A percentile compares a stretch with the other conserved stretches of the same genome.
These are phyloP conservation scores for Temnothorax ravouxi DNA, from an alignment of 2,888 invertebrate genomes.

Conservation along the genomic window DNA sequence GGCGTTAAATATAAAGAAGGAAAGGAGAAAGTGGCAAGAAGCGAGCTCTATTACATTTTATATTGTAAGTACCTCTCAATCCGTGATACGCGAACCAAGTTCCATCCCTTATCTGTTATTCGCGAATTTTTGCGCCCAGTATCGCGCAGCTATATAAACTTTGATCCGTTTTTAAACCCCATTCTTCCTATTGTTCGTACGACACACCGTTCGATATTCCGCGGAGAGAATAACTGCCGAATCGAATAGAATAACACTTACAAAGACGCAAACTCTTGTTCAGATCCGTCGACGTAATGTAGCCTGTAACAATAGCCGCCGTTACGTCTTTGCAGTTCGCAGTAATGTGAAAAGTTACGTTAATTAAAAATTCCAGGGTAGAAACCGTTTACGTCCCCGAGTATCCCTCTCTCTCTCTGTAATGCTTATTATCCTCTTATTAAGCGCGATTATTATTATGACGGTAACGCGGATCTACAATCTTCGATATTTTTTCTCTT, in stretches of 20 bases:
- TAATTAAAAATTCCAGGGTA: constrained; percentile 30
- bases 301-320: constrained; percentile 23
- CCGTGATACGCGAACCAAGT: not conserved
- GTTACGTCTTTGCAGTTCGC: constrained; percentile 2
- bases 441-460: constrained; percentile 9
- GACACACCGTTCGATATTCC: constrained; percentile 29
- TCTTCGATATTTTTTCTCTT: not conserved
- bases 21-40: not conserved
- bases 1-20: not conserved
- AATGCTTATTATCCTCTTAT: constrained; percentile 18
- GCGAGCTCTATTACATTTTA: not conserved
- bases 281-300: not conserved
- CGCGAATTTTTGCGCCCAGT: constrained; percentile 5
- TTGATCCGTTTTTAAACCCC: constrained; percentile 28
- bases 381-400: not conserved
- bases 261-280: not conserved
- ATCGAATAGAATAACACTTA: constrained; percentile 40
- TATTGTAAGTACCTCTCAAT: not conserved
- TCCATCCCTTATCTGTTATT: constrained; percentile 29
- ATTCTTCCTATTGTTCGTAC: constrained; percentile 18
- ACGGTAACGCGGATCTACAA: not conserved
- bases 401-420: not conserved
- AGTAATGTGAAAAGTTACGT: not conserved
- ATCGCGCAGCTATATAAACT: constrained; percentile 23
- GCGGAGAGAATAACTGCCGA: constrained; percentile 28